A percentile compares a stretch with the other conserved stretches of the same genome.
These are phyloP conservation scores for Nemopilema nomurai DNA, from an alignment of 30 jellyfish, hydroid and myxozoan genomes.

Conservation along the genomic window DNA sequence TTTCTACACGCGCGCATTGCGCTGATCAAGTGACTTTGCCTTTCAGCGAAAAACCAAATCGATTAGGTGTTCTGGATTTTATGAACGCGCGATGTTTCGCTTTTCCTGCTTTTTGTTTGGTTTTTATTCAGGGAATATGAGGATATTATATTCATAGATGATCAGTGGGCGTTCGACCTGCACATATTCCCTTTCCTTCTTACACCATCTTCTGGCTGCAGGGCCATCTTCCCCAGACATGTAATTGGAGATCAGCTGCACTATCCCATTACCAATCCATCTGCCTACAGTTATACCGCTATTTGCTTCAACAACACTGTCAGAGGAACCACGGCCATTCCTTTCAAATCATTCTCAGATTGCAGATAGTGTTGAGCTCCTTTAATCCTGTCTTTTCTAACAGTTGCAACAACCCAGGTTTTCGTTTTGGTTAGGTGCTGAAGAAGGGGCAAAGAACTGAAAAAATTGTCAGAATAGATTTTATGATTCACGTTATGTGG, in stretches of 20 bases:
- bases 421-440: background rate
- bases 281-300: background rate
- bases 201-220: slow-evolving; percentile 38
- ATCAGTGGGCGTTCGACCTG: slow-evolving; percentile 18
- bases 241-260: slow-evolving; percentile 31
- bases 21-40: no score
- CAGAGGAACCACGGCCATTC: slow-evolving; percentile 2
- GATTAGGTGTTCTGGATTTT: no score
- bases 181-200: background rate
- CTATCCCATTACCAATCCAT: slow-evolving; percentile 24
- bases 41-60: no score
- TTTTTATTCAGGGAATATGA: no score
- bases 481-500: background rate
- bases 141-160: slow-evolving; percentile 8
- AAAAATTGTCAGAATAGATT: background rate
- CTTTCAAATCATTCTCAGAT: background rate
- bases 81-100: no score
- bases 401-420: slow-evolving; percentile 1
- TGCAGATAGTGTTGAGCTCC: background rate
- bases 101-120: no score
- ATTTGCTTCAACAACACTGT: background rate
- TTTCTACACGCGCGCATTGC: no score
- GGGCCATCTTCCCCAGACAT: slow-evolving; percentile 8
- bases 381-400: background rate
- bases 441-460: slow-evolving; percentile 1